Conservation (phyloP, 2,113 vertebrate genomes). For the Canis aureus region DNA sequence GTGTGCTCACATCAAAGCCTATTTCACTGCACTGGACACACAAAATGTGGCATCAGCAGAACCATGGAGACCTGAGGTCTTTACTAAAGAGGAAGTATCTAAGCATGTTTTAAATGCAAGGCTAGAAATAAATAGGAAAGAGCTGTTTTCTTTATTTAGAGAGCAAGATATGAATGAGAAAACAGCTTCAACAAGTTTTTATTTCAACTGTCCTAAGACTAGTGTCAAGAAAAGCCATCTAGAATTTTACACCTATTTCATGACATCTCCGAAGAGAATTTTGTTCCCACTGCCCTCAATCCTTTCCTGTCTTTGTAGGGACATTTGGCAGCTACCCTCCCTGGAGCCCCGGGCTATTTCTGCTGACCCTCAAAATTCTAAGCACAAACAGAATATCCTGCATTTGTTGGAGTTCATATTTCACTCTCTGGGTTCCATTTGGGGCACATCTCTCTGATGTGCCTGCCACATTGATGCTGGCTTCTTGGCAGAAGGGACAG, state of each 20-base stretch:
- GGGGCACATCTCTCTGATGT: neutral
- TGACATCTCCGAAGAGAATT: neutral
- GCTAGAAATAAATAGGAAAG: neutral
- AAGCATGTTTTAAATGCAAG: neutral
- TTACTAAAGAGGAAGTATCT: neutral
- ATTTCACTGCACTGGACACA: neutral
- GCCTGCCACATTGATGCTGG: neutral
- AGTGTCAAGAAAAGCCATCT: neutral
- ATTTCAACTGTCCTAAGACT: neutral
- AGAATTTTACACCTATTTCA: neutral
- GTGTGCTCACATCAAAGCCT: neutral
- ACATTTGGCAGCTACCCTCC: neutral
- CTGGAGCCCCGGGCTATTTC: neutral
- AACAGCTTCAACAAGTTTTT: neutral
- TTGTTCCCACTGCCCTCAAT: neutral
- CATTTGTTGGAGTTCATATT: neutral
- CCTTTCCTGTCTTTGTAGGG: neutral
- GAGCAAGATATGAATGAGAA: neutral
- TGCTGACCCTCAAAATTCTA: neutral
- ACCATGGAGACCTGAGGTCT: neutral
- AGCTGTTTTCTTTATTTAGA: constrained; percentile 23
- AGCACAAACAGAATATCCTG: neutral
- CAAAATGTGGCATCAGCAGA: neutral
- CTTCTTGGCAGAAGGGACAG: neutral
- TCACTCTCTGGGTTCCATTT: neutral